Evolutionary conservation across 2,113 vertebrate species (phyloP), one percentile per base, ranked within the genome.

Genomic region (Australoheros scitulus): DNA sequence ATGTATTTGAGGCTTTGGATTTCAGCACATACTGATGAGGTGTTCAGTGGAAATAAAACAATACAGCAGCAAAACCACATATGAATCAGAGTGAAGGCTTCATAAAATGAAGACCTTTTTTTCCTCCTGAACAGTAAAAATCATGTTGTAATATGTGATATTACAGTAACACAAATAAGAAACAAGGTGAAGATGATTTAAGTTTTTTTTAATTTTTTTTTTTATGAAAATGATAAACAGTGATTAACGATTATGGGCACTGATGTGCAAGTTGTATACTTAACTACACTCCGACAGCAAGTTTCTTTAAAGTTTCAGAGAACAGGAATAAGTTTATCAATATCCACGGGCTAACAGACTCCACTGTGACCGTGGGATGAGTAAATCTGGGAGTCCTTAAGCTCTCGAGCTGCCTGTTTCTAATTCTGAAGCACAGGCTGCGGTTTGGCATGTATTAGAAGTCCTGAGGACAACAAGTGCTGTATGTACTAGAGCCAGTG

Each of bases 281-380:
- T 52, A 29, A 0, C 65, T 72, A 9, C 17, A 55, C 6, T 4
- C 26, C 68, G 55, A 72, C 47, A 55, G 32, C 11, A 18, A 55
- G 26, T 72, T 72, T 70, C 65, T 70, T 72, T 18, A 72, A 55
- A 72, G 68, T 72, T 3, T 55, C 0, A 24, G 32, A 72, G 26
- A 52, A 26, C 68, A 72, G n/a, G 52, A 52, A 72, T 52, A 72
- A 72, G 50, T 72, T 52, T 72, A 72, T 72, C 68, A 72, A 55
- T 50, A 72, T 72, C 68, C 65, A 72, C 26, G 2, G 65, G 65
- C 43, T 52, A 72, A 55, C 68, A 55, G 68, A 55, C 26, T 72
- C 26, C 5, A 34, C 68, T 72, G 47, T 72, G 68, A 72, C 68
- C 1, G 0, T 7, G 47, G 68, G 15, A 72, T 1, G 18, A 72